Evolutionary conservation across 2,113 vertebrate species (phyloP), one percentile per base, ranked within the genome.

Genomic region (Leptosomus discolor): DNA sequence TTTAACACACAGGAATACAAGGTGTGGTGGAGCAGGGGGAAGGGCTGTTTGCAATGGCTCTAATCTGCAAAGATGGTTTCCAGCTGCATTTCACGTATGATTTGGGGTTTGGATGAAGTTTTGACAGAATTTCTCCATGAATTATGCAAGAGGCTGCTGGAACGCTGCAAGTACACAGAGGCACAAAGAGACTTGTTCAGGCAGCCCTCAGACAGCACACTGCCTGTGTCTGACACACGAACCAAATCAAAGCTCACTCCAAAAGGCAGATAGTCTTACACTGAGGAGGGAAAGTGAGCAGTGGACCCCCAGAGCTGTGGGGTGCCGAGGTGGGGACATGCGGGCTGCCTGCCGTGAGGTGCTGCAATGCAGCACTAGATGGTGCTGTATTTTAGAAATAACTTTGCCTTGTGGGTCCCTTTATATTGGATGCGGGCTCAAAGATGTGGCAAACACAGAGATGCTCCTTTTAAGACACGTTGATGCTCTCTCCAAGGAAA

Each of bases 331-430:
- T 16, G 67, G 84, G 74, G 83, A 74, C 58, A 12, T 1, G 15
- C 3, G 1, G 26, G 61, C 69, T 53, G 92, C 54, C 50, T 56
- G 48, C 48, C 2, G 17, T 11, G 70, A 93, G 88, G 46, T 87
- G 86, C 94, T 75, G 84, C 65, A 68, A 43, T 3, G 21, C 51
- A 77, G 96, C 97, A 92, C 97, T 97, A 96, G 97, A 84, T 97
- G 97, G 94, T 89, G 96, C 94, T 97, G 57, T 91, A 92, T 94
- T 97, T 96, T 96, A 95, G 73, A 96, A 97, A 95, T 93, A 95
- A 78, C 82, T 73, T 87, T 10, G 81, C 90, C 69, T 82, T 24
- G 1, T n/a, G 70, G 24, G 64, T 87, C 34, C 36, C 54, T 83
- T 71, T 3, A 2, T 29, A 36, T 2, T 45, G 77, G 74, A 79